Conservation (phyloP, 2,113 vertebrate species). For the Cisticola juncidis region DNA sequence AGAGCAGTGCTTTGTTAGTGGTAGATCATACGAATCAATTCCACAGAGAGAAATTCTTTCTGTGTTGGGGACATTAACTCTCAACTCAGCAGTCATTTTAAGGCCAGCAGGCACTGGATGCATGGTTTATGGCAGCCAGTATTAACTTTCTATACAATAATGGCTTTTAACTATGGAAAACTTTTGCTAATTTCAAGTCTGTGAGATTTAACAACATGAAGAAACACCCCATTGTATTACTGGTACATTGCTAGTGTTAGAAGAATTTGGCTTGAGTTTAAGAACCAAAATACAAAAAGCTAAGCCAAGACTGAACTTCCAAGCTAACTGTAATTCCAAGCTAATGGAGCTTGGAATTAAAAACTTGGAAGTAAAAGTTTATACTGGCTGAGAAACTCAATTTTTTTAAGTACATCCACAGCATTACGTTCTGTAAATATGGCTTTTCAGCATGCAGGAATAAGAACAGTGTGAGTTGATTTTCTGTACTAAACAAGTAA, state of each 20-base stretch:
- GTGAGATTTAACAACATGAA: background rate
- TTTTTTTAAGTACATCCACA: background rate
- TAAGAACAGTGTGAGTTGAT: background rate
- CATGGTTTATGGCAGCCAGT: accelerated
- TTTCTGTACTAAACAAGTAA: background rate
- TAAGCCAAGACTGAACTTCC: background rate
- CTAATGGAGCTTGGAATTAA: background rate
- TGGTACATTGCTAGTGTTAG: background rate
- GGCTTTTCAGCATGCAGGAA: background rate
- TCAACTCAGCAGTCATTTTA: background rate
- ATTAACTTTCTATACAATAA: background rate
- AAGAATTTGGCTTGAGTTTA: background rate
- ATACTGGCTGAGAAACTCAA: background rate
- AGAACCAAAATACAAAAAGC: background rate
- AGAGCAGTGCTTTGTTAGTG: background rate
- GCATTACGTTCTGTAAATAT: background rate
- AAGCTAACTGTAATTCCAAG: background rate
- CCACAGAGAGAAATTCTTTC: background rate
- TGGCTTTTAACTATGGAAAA: background rate
- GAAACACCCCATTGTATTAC: background rate
- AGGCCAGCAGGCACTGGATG: background rate
- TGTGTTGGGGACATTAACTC: background rate
- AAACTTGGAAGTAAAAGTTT: background rate
- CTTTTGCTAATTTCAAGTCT: background rate
- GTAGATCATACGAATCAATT: background rate